Conservation (phyloP, 2,888 invertebrate species). For the Tenthredo mesomela region DNA sequence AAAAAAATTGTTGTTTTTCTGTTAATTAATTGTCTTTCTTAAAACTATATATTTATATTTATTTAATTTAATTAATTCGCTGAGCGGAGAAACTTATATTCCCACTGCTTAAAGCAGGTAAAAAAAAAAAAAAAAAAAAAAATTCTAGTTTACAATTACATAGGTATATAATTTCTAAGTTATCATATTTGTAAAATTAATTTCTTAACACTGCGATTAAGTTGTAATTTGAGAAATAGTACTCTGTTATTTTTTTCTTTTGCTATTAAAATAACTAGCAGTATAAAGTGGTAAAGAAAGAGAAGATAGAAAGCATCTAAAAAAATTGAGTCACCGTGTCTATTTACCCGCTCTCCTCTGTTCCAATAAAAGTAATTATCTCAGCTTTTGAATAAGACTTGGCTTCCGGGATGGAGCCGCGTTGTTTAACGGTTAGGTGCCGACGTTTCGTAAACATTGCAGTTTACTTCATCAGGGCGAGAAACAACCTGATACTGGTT, state of each 20-base stretch:
- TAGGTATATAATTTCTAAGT: neutral
- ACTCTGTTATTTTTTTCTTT: constrained; percentile 12
- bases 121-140: constrained; percentile 35
- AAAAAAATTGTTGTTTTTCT: no score
- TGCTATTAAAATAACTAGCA: constrained; percentile 2
- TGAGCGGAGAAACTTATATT: constrained; percentile 39
- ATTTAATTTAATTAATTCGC: constrained; percentile 31
- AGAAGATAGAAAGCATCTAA: neutral
- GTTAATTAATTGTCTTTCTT: neutral
- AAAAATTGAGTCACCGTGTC: neutral
- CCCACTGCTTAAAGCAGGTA: constrained; percentile 30
- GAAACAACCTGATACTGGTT: no score
- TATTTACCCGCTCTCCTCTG: neutral
- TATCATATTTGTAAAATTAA: constrained; percentile 6
- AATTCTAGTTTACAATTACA: neutral
- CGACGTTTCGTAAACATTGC: no score
- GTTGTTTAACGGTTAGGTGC: no score
- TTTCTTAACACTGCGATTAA: neutral
- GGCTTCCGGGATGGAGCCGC: no score
- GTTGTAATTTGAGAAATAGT: neutral
- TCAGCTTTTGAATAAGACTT: no score
- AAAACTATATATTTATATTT: constrained; percentile 12
- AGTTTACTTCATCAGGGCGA: no score
- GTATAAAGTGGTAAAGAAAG: neutral
- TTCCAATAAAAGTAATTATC: neutral